These are phyloP conservation scores for Scolopax mira DNA, from an alignment of 2,113 vertebrate species.

Conservation along the genomic window DNA sequence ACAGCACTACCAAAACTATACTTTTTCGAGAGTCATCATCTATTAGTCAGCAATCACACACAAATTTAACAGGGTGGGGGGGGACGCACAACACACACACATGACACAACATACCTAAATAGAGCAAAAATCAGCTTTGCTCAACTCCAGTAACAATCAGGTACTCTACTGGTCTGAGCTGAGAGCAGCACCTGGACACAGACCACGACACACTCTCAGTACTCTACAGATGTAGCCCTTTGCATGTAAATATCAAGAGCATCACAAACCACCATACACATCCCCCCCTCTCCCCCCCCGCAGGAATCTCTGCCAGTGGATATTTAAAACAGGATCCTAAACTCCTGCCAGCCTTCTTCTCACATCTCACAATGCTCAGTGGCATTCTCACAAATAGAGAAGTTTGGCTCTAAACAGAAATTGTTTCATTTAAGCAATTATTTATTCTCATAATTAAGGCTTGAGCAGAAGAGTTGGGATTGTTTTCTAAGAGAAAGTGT, in stretches of 20 bases:
- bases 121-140: background rate
- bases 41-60: background rate
- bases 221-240: background rate
- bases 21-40: background rate
- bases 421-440: background rate
- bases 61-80: background rate
- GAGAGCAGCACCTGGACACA: background rate
- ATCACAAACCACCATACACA: background rate
- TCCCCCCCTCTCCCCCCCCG: no score
- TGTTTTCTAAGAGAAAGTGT: background rate
- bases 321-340: background rate
- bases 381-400: background rate
- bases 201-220: rapidly evolving
- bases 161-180: background rate
- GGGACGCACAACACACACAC: no score
- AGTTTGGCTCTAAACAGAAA: background rate
- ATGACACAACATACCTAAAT: background rate
- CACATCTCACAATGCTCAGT: background rate
- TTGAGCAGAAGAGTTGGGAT: background rate
- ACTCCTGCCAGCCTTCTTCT: background rate
- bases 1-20: background rate
- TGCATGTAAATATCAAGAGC: background rate
- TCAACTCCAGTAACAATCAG: background rate
- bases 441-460: background rate
- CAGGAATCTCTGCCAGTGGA: background rate